A percentile compares a stretch with the other conserved stretches of the same genome.
phyloP scores from a whole-genome alignment of 2,888 invertebrate species.

The Stegana nigrithorax region DNA sequence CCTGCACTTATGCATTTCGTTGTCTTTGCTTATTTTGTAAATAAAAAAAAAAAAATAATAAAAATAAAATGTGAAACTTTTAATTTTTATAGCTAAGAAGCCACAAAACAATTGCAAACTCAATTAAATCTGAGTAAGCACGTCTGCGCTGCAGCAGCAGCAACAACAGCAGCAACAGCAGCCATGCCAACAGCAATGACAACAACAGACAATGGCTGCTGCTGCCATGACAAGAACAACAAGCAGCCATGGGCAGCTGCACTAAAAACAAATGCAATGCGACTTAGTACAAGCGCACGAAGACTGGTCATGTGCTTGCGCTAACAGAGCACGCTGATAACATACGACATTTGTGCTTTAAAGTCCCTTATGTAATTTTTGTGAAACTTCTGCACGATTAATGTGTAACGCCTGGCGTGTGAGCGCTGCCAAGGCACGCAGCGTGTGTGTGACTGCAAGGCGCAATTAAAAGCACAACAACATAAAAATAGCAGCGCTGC shows the following conservation, averaged over 20 bases:
- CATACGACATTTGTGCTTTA: slow-evolving; percentile 59
- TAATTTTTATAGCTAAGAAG: slow-evolving; percentile 21
- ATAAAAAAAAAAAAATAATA: no score
- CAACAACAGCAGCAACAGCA: background rate
- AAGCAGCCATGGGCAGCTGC: background rate
- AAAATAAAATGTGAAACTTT: no score
- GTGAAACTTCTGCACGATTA: slow-evolving; percentile 58
- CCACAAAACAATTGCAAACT: slow-evolving; percentile 59
- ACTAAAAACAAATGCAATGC: background rate
- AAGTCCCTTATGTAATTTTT: slow-evolving; percentile 53
- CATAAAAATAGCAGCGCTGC: background rate
- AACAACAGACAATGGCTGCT: background rate
- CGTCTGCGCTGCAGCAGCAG: slow-evolving; percentile 51
- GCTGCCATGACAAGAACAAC: background rate
- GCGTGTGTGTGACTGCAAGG: background rate
- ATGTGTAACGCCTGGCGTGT: slow-evolving; percentile 36
- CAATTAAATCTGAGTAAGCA: slow-evolving; percentile 60
- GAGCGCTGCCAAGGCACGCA: background rate
- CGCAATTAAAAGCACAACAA: slow-evolving; percentile 11
- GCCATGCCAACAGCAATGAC: background rate
- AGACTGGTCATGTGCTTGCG: slow-evolving; percentile 10
- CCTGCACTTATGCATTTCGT: background rate
- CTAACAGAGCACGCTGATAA: slow-evolving; percentile 53
- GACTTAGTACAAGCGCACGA: background rate
- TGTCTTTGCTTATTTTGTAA: background rate